Conservation (phyloP, 1,140 invertebrate species). For the Zophobas morio region DNA sequence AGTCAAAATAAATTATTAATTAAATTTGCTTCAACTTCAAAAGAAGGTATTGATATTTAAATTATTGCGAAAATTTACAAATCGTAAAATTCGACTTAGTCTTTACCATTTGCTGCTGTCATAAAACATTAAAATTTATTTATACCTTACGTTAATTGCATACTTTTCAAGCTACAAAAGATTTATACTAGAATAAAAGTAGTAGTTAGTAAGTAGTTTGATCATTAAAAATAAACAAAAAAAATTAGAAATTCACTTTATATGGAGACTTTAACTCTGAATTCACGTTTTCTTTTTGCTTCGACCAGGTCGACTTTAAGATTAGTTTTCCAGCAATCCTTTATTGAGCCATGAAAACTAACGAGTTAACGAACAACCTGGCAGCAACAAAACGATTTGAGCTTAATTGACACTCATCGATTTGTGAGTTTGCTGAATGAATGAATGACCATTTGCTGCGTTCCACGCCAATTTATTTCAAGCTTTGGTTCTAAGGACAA, state of each 20-base stretch:
- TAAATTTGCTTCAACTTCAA: not conserved
- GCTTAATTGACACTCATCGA: constrained; percentile 1
- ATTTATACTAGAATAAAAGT: no score
- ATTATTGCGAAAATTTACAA: no score
- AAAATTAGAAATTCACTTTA: not conserved
- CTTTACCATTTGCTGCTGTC: no score
- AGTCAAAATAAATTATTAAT: not conserved
- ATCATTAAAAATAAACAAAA: no score
- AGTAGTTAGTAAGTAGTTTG: no score
- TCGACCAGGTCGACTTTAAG: not conserved
- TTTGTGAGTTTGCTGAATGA: not conserved
- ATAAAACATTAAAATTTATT: no score
- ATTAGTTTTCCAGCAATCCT: not conserved
- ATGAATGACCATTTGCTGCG: not conserved
- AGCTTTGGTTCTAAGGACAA: no score
- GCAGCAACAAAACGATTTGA: not conserved
- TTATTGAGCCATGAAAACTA: not conserved
- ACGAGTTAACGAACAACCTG: not conserved
- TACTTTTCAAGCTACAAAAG: no score
- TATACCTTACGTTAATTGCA: no score
- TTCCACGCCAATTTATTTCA: no score
- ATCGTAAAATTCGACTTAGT: no score
- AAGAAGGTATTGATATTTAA: not conserved
- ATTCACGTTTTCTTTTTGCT: not conserved
- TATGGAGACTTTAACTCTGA: not conserved